Evolutionary conservation across 2,113 vertebrate genomes (phyloP), one percentile per base, ranked within the genome.

Genomic region (Oreochromis aureus): DNA sequence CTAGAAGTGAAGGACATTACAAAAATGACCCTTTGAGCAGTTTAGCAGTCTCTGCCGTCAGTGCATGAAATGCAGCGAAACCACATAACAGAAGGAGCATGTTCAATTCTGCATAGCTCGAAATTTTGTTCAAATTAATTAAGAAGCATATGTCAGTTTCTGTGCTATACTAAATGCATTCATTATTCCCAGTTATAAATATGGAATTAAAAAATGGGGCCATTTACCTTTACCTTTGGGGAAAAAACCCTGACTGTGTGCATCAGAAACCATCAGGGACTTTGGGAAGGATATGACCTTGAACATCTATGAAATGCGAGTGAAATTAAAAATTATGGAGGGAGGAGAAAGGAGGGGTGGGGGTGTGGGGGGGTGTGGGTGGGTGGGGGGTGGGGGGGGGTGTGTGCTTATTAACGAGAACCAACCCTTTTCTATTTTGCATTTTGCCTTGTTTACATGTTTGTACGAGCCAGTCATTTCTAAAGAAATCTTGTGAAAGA

Each of bases 271-370:
- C 36, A 82, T 51, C 41, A 48, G 73, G 59, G 79, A 80, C 22
- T 66, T 81, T 32, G 59, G 22, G 54, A 34, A 30, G 46, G 6
- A 84, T 80, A 89, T 56, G 76, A 2, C 86, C 82, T 87, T 91
- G 58, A 86, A 90, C 27, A 71, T 87, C 76, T 80, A 84, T 87
- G 13, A 91, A 85, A 91, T 59, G 78, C 22, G 44, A 83, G 46
- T 53, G 18, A 73, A 91, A 87, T 86, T 39, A 58, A 55, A 83
- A 93, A 90, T 46, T 27, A 27, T 73, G 39, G 13, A 18, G 41
- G 56, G 44, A 39, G 80, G 32, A 48, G 51, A 32, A 6, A 18
- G n/a, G 39, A 1, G 66, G 19, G 4, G 59, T 63, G 3, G 58
- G 63, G 1, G 55, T 2, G n/a, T 0, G 7, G 3, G 3, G 16